Conservation (phyloP, 2,888 invertebrate species). For the Ptychoptera contaminata region DNA sequence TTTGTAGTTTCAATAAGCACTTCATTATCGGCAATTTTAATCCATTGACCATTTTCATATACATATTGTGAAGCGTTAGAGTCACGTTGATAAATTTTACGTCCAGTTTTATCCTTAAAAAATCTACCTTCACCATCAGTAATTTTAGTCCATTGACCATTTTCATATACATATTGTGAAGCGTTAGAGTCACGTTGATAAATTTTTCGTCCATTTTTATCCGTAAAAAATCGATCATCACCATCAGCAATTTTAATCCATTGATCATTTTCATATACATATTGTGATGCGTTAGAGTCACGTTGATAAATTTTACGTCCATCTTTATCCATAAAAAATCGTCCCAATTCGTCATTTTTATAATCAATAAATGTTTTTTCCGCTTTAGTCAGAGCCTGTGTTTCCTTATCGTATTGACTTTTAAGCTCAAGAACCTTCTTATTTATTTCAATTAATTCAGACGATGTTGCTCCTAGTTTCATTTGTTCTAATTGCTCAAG, state of each 20-base stretch:
- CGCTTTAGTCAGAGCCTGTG: not conserved
- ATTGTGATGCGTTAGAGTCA: not conserved
- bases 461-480: conserved; percentile 1
- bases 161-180: not conserved
- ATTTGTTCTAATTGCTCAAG: not conserved
- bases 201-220: not conserved
- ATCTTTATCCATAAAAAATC: not conserved
- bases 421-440: not conserved
- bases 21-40: not conserved
- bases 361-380: not conserved
- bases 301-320: not conserved
- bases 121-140: not conserved
- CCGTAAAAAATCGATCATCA: not conserved
- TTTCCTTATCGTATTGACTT: not conserved
- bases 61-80: not conserved
- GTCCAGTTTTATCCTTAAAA: not conserved
- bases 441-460: not conserved
- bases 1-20: not conserved
- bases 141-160: not conserved
- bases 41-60: not conserved
- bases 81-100: not conserved
- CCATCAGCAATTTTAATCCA: not conserved
- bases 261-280: not conserved
- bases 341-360: not conserved
- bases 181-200: not conserved